Conservation (phyloP, 2,888 invertebrate genomes). For the Pollenia griseotomentosa region DNA sequence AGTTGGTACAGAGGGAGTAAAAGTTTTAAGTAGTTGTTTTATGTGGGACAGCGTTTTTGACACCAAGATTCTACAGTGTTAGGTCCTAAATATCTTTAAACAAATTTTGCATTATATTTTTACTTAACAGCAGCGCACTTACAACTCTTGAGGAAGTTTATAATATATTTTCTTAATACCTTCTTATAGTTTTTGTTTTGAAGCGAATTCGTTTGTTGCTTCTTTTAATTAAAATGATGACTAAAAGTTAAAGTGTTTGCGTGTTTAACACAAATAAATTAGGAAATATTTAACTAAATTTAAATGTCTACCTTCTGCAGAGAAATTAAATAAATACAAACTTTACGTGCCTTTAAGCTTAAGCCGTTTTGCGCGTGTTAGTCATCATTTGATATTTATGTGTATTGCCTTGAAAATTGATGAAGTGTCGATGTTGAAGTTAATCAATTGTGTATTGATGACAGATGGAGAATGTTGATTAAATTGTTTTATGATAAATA, state of each 20-base stretch:
- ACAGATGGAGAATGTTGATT: neutral
- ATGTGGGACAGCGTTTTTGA: neutral
- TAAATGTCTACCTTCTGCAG: constrained; percentile 10
- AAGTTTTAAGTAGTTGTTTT: neutral
- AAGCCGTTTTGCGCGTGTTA: neutral
- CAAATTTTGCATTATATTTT: too few species aligned
- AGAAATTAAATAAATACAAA: neutral
- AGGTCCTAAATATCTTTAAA: too few species aligned
- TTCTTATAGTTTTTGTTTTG: neutral
- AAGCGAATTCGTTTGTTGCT: neutral
- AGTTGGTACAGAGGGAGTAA: neutral
- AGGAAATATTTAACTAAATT: constrained; percentile 57
- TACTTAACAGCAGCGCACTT: too few species aligned
- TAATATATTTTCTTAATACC: constrained; percentile 4
- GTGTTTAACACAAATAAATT: constrained; percentile 57
- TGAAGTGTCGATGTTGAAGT: neutral
- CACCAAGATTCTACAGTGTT: too few species aligned
- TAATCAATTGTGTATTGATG: neutral
- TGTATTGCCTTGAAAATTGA: too few species aligned
- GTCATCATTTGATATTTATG: too few species aligned
- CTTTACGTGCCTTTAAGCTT: neutral
- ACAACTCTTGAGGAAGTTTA: constrained; percentile 11
- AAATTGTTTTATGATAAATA: too few species aligned
- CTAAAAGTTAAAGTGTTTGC: constrained; percentile 57
- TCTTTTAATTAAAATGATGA: constrained; percentile 29